Percentiles rank a stretch among this genome's conserved stretches.
These are phyloP conservation scores for Oscheius sp. DNA, from an alignment of 2,888 invertebrate species.

Conservation along the genomic window DNA sequence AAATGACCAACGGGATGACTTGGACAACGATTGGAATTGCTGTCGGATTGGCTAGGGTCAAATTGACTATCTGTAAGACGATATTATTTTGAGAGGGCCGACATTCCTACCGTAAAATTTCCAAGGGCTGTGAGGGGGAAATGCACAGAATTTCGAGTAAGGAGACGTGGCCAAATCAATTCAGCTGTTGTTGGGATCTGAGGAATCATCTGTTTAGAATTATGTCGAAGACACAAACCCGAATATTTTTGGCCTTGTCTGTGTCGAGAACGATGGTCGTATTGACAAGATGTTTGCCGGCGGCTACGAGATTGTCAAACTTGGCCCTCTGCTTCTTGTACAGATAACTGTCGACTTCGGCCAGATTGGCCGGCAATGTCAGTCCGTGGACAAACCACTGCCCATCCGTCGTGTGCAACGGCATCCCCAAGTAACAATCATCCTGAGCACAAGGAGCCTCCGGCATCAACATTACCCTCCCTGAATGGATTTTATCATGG, in stretches of 20 bases:
- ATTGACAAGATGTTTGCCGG: constrained; percentile 77
- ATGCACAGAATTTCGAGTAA: constrained; percentile 76
- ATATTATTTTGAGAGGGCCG: constrained; percentile 48
- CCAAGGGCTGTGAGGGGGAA: constrained; percentile 84
- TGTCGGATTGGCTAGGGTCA: constrained; percentile 83
- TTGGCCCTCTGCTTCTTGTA: constrained; percentile 78
- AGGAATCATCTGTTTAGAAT: no score
- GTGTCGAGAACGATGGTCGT: constrained; percentile 84
- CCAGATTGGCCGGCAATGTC: constrained; percentile 79
- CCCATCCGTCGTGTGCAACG: constrained; percentile 79
- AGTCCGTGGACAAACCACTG: constrained; percentile 81
- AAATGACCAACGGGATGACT: constrained; percentile 79
- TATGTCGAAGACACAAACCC: constrained; percentile 40
- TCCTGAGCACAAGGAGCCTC: constrained; percentile 73
- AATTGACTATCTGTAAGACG: constrained; percentile 76
- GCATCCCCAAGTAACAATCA: constrained; percentile 82
- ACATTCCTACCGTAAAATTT: constrained; percentile 77
- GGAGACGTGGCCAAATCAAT: constrained; percentile 80
- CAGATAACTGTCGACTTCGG: constrained; percentile 82
- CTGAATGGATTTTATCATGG: constrained; percentile 22
- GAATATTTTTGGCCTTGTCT: constrained; percentile 80
- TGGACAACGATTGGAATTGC: constrained; percentile 82
- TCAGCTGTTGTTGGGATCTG: constrained; percentile 80
- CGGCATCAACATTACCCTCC: constrained; percentile 54
- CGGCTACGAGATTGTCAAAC: constrained; percentile 75